Evolutionary conservation across 2,113 vertebrate genomes (phyloP).

Genomic region (Xenotilapia flavipinnis): DNA sequence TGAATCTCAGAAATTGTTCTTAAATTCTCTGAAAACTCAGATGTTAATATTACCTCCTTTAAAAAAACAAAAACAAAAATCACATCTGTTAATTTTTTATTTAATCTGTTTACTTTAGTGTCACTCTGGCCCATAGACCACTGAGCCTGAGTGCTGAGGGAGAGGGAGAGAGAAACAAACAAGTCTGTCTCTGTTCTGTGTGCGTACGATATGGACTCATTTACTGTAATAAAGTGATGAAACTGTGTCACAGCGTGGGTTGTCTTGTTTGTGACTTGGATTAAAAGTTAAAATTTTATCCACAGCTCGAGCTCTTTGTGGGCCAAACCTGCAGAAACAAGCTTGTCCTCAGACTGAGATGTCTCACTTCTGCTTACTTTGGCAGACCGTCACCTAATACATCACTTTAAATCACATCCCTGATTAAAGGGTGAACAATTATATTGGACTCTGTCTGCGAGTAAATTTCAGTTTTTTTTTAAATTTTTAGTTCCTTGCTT

Average conservation of each 20-base stretch:
- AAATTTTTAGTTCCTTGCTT: not conserved
- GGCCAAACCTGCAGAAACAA: not conserved
- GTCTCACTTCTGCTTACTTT: not conserved
- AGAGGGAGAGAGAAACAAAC: constrained; percentile 42
- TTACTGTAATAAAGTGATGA: constrained; percentile 75
- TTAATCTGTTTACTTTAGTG: not conserved
- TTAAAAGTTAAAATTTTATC: not conserved
- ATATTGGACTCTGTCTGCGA: not conserved
- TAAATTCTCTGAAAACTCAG: not conserved
- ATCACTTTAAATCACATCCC: not conserved
- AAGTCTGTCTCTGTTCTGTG: constrained; percentile 54
- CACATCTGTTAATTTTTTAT: not conserved
- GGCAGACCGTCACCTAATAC: fast-evolving
- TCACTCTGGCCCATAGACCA: not conserved
- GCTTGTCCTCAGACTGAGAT: not conserved
- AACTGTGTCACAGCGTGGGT: constrained; percentile 31
- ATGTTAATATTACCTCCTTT: not conserved
- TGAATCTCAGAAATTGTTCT: not conserved
- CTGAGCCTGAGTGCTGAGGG: not conserved
- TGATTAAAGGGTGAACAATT: not conserved
- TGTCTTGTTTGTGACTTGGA: not conserved
- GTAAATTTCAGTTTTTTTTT: not conserved
- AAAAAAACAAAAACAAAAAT: not conserved
- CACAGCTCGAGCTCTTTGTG: fast-evolving
- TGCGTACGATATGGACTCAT: constrained; percentile 65